phyloP scores from a whole-genome alignment of 2,113 vertebrate genomes.

The Callaeas wilsoni region DNA sequence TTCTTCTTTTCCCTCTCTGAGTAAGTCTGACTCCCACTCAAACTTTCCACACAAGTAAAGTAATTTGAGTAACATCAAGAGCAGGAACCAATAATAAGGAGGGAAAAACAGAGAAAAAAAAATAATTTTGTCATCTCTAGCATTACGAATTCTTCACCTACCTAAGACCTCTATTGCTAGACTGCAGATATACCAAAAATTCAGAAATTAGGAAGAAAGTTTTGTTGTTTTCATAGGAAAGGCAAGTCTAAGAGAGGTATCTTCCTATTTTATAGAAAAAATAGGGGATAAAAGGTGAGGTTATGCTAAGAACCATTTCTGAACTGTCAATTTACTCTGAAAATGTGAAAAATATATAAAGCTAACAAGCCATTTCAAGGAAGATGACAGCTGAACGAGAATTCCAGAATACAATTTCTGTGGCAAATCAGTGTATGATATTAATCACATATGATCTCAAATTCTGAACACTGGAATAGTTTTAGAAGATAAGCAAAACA shows the following conservation, averaged over 20 bases:
- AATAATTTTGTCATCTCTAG: not conserved
- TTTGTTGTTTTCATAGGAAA: not conserved
- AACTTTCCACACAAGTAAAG: not conserved
- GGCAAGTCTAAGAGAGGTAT: not conserved
- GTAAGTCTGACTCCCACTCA: not conserved
- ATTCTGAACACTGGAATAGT: not conserved
- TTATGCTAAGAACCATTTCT: not conserved
- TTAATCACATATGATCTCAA: not conserved
- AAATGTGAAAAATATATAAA: not conserved
- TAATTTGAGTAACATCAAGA: not conserved
- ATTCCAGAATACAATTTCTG: not conserved
- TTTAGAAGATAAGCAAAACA: not conserved
- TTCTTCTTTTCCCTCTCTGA: not conserved
- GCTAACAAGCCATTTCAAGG: not conserved
- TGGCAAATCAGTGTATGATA: not conserved
- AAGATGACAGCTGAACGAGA: not conserved
- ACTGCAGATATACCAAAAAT: not conserved
- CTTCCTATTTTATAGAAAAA: not conserved
- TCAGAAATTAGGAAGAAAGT: not conserved
- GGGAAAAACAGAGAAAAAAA: not conserved
- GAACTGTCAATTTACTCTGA: not conserved
- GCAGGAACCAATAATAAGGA: not conserved
- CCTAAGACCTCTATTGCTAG: not conserved
- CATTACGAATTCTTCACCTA: not conserved
- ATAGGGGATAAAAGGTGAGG: not conserved